These are phyloP conservation scores for Himalopsyche tibetana DNA, from an alignment of 2,888 invertebrate genomes.

Conservation along the genomic window DNA sequence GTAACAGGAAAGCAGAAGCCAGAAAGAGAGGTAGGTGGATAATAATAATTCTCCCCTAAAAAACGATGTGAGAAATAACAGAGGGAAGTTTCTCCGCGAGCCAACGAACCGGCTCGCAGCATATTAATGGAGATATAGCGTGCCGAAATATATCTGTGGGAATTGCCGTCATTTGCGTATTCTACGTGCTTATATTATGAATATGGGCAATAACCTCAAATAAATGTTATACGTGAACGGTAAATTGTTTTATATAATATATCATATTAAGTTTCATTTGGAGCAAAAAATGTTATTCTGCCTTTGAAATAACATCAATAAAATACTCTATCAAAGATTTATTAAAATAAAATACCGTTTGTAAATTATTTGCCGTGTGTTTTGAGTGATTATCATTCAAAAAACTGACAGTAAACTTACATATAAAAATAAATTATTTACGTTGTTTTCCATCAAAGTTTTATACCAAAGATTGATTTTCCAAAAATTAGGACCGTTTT, in stretches of 20 bases:
- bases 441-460: too few species aligned
- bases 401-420: too few species aligned
- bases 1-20: constrained; percentile 21
- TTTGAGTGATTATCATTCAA: too few species aligned
- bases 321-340: too few species aligned
- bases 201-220: constrained; percentile 39
- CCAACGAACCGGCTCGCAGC: constrained; percentile 49
- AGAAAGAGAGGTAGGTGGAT: not conserved
- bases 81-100: constrained; percentile 52
- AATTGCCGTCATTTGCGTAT: constrained; percentile 55
- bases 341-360: too few species aligned
- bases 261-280: not conserved
- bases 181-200: constrained; percentile 53
- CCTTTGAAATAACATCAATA: too few species aligned
- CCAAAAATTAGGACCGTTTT: too few species aligned
- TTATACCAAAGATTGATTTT: too few species aligned
- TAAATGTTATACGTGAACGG: not conserved
- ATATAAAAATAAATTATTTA: too few species aligned
- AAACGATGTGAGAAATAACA: constrained; percentile 46
- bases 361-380: too few species aligned
- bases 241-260: too few species aligned
- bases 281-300: too few species aligned
- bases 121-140: constrained; percentile 73
- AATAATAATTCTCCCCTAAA: constrained; percentile 47
- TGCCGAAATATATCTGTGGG: constrained; percentile 70